Evolutionary conservation across 2,888 invertebrate genomes (phyloP).

Genomic region (Meiosimyza decipiens): DNA sequence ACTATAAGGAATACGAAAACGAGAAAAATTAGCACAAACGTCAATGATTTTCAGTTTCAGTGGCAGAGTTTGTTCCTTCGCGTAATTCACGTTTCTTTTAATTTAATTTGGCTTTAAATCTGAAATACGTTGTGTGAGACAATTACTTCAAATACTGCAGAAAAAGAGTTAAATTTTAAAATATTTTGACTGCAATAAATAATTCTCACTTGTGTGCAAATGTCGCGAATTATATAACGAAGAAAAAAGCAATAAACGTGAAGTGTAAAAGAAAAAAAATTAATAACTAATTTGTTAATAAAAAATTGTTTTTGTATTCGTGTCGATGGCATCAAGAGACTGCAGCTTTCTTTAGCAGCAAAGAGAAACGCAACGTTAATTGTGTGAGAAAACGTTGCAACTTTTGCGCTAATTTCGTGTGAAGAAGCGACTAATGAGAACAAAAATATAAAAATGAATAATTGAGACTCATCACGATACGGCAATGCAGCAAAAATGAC

Average conservation of each 20-base stretch:
- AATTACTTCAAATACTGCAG: neutral
- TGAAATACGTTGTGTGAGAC: neutral
- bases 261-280: neutral
- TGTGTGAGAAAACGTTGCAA: constrained; percentile 13
- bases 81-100: neutral
- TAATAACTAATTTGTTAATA: constrained; percentile 4
- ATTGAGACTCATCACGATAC: too few relatives aligned
- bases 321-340: constrained; percentile 3
- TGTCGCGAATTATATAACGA: neutral
- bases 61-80: constrained; percentile 3
- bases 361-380: neutral
- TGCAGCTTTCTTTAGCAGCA: neutral
- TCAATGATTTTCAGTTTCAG: constrained; percentile 17
- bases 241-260: neutral
- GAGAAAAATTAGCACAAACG: neutral
- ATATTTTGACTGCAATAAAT: neutral
- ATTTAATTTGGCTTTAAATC: neutral
- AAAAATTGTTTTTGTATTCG: constrained; percentile 16
- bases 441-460: constrained; percentile 1
- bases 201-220: neutral
- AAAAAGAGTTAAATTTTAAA: neutral
- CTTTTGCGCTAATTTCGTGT: constrained; percentile 10
- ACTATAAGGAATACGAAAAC: neutral
- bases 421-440: constrained; percentile 19
- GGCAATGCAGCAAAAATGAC: too few relatives aligned